A percentile compares a stretch with the other conserved stretches of the same genome.
Conservation (phyloP, 2,888 invertebrate species). For the Hedya salicella region DNA sequence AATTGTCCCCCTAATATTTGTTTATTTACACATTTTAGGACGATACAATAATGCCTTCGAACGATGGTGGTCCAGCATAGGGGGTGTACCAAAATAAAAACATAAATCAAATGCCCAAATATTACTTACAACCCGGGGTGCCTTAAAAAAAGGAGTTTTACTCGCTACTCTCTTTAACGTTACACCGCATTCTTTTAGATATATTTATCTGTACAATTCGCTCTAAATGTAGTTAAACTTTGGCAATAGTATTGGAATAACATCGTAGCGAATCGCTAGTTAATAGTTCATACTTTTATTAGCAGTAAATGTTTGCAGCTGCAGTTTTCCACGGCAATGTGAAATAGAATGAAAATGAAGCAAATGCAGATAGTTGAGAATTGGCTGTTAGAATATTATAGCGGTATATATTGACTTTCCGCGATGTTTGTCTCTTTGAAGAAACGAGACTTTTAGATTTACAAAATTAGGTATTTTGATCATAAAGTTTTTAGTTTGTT, state of each 20-base stretch:
- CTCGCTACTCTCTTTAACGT: slow-evolving; percentile 20
- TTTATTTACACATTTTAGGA: no score
- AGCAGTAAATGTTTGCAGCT: slow-evolving; percentile 34
- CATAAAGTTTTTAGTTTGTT: no score
- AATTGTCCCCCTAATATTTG: no score
- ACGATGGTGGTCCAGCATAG: no score
- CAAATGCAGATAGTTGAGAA: slow-evolving; percentile 2
- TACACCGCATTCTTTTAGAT: slow-evolving; percentile 8
- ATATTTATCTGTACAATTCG: slow-evolving; percentile 28
- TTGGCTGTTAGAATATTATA: neutral
- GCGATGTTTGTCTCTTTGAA: slow-evolving; percentile 10
- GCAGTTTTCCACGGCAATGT: slow-evolving; percentile 20
- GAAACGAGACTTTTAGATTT: neutral
- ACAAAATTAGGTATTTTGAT: no score
- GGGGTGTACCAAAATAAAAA: no score
- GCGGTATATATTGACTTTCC: neutral
- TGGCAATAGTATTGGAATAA: slow-evolving; percentile 38
- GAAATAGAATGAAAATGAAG: slow-evolving; percentile 15
- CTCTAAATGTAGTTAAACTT: slow-evolving; percentile 39
- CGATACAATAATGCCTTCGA: no score
- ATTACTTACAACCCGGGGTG: no score
- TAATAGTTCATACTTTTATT: slow-evolving; percentile 43
- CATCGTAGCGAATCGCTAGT: slow-evolving; percentile 37
- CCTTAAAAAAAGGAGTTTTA: no score
- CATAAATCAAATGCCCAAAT: no score